Conservation (phyloP, 2,797 vertebrate genomes). For the Sus cebifrons region DNA sequence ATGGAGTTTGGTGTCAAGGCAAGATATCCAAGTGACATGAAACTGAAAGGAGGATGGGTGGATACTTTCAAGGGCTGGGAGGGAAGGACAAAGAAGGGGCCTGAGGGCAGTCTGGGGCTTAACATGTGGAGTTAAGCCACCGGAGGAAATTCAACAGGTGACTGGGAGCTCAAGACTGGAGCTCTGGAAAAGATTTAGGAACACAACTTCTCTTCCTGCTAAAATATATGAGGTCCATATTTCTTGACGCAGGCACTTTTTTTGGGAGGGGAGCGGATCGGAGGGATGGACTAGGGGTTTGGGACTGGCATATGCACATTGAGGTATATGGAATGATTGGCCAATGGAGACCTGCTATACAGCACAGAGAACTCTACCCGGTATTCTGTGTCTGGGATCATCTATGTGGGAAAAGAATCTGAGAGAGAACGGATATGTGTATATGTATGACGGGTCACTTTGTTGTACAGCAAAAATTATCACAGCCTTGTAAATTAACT, state of each 20-base stretch:
- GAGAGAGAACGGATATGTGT: too few species aligned
- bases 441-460: too few species aligned
- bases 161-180: constrained; percentile 45
- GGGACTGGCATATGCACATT: too few species aligned
- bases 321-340: too few species aligned
- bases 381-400: too few species aligned
- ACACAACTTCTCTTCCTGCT: constrained; percentile 55
- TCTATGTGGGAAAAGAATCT: too few species aligned
- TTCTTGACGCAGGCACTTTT: neutral
- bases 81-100: neutral
- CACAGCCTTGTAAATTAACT: too few species aligned
- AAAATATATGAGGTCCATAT: constrained; percentile 46
- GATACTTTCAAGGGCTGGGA: neutral
- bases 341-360: too few species aligned
- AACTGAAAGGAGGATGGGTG: neutral
- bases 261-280: too few species aligned
- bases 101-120: neutral
- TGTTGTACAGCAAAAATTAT: too few species aligned
- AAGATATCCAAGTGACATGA: neutral
- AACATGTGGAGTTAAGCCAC: neutral
- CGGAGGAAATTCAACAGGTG: constrained; percentile 18
- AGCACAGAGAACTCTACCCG: too few species aligned
- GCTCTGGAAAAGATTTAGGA: constrained; percentile 37
- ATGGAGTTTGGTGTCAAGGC: neutral
- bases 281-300: too few species aligned